These are phyloP conservation scores for Maylandia zebra DNA, from an alignment of 2,113 vertebrate species.

Conservation along the genomic window DNA sequence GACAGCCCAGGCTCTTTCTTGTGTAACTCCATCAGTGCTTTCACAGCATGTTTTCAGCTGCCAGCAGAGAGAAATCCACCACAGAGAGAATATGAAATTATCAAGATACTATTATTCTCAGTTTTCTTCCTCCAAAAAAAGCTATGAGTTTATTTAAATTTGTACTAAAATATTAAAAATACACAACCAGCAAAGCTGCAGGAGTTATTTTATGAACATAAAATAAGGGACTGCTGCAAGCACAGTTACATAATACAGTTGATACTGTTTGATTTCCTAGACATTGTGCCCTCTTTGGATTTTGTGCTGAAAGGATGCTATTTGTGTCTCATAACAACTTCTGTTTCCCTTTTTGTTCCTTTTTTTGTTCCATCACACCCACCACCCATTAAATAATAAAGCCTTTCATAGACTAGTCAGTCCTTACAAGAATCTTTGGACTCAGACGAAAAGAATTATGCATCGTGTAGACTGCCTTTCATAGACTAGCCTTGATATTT, in stretches of 20 bases:
- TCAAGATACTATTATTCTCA: neutral
- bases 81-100: neutral
- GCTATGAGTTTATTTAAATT: neutral
- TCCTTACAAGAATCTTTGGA: neutral
- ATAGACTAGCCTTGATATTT: neutral
- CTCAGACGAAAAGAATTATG: constrained; percentile 14
- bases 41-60: neutral
- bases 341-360: neutral
- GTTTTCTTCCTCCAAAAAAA: neutral
- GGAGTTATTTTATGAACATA: neutral
- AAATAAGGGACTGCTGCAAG: neutral
- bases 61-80: neutral
- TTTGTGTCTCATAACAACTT: neutral
- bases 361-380: neutral
- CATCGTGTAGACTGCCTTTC: neutral
- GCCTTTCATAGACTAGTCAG: neutral
- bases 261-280: neutral
- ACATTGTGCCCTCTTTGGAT: neutral
- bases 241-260: neutral
- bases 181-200: neutral
- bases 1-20: neutral
- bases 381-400: neutral
- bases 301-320: neutral
- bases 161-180: neutral
- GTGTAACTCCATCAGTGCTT: neutral